A percentile compares a stretch with the other conserved stretches of the same genome.
Evolutionary conservation across 2,113 vertebrate species (phyloP).

Genomic region (Scalopus aquaticus): DNA sequence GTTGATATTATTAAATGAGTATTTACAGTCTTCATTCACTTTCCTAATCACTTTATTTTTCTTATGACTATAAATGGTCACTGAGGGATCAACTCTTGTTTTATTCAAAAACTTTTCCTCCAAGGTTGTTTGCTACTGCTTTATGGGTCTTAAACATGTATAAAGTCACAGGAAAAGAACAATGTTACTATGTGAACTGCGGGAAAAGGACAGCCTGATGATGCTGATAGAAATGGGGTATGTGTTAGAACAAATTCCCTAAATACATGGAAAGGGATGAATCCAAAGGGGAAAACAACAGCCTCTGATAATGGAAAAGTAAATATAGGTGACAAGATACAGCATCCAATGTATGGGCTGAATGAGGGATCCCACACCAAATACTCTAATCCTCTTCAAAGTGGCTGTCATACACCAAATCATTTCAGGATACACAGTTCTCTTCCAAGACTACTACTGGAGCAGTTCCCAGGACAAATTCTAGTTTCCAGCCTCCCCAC

Average conservation of each 20-base stretch:
- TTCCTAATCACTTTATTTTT: constrained; percentile 7
- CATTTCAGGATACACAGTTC: neutral
- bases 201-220: constrained; percentile 7
- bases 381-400: neutral
- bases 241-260: constrained; percentile 22
- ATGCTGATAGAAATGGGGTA: neutral
- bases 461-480: neutral
- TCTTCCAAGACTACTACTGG: neutral
- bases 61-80: neutral
- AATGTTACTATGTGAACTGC: neutral
- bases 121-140: neutral
- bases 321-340: neutral
- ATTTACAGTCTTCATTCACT: constrained; percentile 31
- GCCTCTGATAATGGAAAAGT: neutral
- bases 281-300: neutral
- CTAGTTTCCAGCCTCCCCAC: neutral
- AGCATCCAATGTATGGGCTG: neutral
- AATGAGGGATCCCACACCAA: neutral
- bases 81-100: constrained; percentile 25
- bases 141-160: neutral
- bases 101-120: neutral
- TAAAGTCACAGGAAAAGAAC: constrained; percentile 2
- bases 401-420: neutral
- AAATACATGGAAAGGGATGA: neutral
- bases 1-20: neutral